Percentiles rank a stretch among this genome's conserved stretches.
Evolutionary conservation across 2,888 invertebrate species (phyloP).

Genomic region (Phalangium opilio): DNA sequence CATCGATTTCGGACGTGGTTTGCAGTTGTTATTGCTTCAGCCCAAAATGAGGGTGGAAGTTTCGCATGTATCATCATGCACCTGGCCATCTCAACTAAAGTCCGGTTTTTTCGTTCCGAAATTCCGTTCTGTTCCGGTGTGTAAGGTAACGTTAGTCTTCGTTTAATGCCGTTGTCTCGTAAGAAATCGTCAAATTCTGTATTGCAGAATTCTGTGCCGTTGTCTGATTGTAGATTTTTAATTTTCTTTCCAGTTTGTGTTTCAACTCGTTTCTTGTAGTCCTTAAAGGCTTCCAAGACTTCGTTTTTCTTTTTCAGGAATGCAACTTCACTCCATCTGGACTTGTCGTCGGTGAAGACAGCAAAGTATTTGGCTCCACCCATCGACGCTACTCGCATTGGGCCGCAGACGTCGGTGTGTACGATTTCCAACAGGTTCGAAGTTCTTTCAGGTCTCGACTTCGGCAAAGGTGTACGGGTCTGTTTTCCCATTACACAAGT

Average conservation of each 20-base stretch:
- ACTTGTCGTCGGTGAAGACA: neutral
- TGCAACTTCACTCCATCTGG: neutral
- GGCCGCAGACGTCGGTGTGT: neutral
- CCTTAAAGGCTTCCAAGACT: neutral
- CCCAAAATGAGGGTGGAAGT: conserved; percentile 18
- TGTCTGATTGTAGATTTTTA: conserved; percentile 9
- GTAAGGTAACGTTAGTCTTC: conserved; percentile 16
- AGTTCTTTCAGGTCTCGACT: conserved; percentile 5
- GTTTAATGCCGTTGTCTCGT: conserved; percentile 13
- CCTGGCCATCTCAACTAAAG: conserved; percentile 17
- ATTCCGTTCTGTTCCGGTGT: conserved; percentile 21
- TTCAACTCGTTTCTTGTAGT: neutral
- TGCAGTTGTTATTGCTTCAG: conserved; percentile 18
- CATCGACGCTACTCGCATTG: conserved; percentile 1
- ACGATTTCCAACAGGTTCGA: neutral
- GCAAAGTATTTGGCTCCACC: neutral
- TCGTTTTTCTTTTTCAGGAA: neutral
- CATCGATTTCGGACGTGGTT: conserved; percentile 18
- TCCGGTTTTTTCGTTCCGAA: no score
- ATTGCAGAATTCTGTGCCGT: conserved; percentile 13
- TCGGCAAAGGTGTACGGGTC: conserved; percentile 1
- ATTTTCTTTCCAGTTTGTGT: conserved; percentile 4
- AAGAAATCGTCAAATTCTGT: conserved; percentile 12
- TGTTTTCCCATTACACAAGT: conserved; percentile 5
- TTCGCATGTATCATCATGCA: conserved; percentile 13